phyloP scores from a whole-genome alignment of 2,113 vertebrate genomes.

The Echinops telfairi region DNA sequence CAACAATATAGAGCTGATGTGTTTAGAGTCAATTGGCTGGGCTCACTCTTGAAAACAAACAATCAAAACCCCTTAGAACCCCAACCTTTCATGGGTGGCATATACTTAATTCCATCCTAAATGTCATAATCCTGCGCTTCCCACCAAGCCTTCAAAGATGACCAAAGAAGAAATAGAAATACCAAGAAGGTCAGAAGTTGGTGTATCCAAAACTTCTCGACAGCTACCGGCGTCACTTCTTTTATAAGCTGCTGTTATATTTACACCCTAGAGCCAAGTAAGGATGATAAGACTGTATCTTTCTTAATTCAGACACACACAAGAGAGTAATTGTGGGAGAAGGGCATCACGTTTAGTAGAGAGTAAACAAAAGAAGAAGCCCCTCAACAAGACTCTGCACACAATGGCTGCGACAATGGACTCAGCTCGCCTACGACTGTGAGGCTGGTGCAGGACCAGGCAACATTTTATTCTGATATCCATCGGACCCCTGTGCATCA shows the following conservation, averaged over 20 bases:
- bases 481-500: not conserved
- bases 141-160: no score
- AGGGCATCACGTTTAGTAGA: not conserved
- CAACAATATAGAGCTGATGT: not conserved
- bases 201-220: not conserved
- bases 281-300: no score
- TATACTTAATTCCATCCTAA: no score
- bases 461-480: not conserved
- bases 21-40: constrained; percentile 9
- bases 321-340: no score
- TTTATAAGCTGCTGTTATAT: no score
- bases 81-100: not conserved
- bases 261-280: no score
- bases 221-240: not conserved
- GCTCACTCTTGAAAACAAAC: constrained; percentile 42
- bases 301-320: no score
- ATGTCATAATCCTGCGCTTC: no score
- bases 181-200: not conserved
- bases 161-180: no score
- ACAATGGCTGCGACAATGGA: no score
- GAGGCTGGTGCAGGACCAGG: not conserved
- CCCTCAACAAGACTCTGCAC: no score
- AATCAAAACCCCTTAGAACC: not conserved
- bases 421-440: not conserved
- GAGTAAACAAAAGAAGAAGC: no score